These are phyloP conservation scores for Arvicanthis niloticus DNA, from an alignment of 2,113 vertebrate species.

Conservation along the genomic window DNA sequence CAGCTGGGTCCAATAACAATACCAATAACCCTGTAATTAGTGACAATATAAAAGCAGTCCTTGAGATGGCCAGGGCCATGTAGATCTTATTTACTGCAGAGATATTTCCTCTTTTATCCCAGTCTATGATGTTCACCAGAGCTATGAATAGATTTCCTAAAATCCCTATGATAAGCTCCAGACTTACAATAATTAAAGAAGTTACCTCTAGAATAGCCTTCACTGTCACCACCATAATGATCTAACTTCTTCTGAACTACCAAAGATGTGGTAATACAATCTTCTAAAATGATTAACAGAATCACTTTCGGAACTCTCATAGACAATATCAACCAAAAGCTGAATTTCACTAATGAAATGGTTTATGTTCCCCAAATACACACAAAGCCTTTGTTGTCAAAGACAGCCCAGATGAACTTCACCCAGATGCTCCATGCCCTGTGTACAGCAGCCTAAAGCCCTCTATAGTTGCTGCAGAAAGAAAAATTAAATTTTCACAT, in stretches of 20 bases:
- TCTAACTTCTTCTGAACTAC: background rate
- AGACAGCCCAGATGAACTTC: background rate
- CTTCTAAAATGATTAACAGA: no score
- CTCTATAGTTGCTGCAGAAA: background rate
- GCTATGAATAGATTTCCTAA: background rate
- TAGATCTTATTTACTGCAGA: background rate
- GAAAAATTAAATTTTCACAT: background rate
- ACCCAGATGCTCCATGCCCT: background rate
- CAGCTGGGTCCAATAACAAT: background rate
- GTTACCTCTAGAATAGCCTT: fast-evolving
- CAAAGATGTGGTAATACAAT: background rate
- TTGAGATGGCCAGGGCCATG: background rate
- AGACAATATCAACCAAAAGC: background rate
- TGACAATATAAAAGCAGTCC: background rate
- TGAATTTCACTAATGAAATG: background rate
- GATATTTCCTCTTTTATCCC: background rate
- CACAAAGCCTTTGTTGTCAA: background rate
- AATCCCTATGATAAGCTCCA: background rate
- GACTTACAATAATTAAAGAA: background rate
- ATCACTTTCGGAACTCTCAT: background rate
- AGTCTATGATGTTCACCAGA: background rate
- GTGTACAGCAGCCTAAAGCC: no score
- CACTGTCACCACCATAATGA: background rate
- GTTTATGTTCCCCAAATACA: background rate
- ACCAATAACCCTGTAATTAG: fast-evolving